Evolutionary conservation across 1,140 invertebrate genomes (phyloP).

Genomic region (Drosophila simulans): DNA sequence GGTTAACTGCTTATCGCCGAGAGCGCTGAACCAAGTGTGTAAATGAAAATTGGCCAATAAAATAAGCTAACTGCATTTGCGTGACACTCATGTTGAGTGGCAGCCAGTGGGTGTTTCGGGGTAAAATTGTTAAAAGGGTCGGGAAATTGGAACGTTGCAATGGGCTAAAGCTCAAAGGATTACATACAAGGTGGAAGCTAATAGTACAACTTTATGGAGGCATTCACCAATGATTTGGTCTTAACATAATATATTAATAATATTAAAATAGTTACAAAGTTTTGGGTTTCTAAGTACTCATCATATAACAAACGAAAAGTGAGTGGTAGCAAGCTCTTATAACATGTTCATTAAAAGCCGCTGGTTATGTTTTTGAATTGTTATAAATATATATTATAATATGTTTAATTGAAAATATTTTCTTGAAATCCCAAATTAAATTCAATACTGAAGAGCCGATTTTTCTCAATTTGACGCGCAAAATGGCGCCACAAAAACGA

Average conservation of each 20-base stretch:
- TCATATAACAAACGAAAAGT: not conserved
- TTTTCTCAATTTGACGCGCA: slow-evolving; percentile 17
- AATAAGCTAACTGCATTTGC: slow-evolving; percentile 76
- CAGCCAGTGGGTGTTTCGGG: slow-evolving; percentile 14
- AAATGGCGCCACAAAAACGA: slow-evolving; percentile 23
- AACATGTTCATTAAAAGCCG: too few species aligned
- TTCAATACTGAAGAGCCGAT: not conserved
- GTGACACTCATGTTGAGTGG: slow-evolving; percentile 66
- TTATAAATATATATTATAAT: too few species aligned
- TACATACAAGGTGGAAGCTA: slow-evolving; percentile 6
- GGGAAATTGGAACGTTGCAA: not conserved
- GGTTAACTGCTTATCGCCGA: slow-evolving; percentile 20
- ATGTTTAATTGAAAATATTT: too few species aligned
- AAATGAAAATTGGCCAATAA: slow-evolving; percentile 57
- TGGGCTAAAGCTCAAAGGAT: not conserved
- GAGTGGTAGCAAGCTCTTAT: too few species aligned
- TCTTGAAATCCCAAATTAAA: not conserved
- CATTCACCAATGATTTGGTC: not conserved
- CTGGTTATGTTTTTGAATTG: too few species aligned
- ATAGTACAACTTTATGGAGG: slow-evolving; percentile 2
- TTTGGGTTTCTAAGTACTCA: not conserved
- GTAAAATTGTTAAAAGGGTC: not conserved
- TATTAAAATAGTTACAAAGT: too few species aligned
- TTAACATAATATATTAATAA: not conserved
- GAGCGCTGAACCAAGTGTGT: slow-evolving; percentile 18